Base-by-base conservation (phyloP, 2,113 vertebrate species). In the Brachypteracias leptosomus region DNA sequence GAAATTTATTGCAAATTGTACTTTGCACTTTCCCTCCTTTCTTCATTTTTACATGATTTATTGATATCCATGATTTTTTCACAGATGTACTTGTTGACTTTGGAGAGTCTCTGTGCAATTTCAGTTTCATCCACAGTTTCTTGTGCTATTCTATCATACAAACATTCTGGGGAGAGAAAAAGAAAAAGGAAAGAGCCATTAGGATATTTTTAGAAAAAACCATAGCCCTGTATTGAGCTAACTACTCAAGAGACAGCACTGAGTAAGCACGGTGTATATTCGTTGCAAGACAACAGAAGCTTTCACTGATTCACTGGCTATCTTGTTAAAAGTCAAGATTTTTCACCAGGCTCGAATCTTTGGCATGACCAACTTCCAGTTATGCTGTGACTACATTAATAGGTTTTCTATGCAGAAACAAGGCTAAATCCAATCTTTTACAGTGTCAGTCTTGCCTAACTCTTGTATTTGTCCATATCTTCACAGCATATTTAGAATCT, bases 61-160 rank as follows among this genome's bases (percentile, higher is more conserved):
- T 99, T 99, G 98, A 99, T 99, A 98, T 99, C 99, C 99, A 99
- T 99, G 95, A 99, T 99, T 98, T 99, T 99, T 98, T 99, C 99
- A 98, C 99, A 99, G 98, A 99, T 99, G 98, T 99, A 99, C 97
- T 99, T 99, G 99, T 99, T 99, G 98, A 99, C 99, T 99, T 99
- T 99, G 98, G 99, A 99, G 98, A 99, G 98, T 98, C 99, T 98
- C 98, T 99, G 99, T 95, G 99, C 99, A 97, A 99, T 99, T 98
- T 99, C 99, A 55, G 99, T 99, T 97, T 99, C 99, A 97, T 99
- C 99, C 94, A 99, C 99, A 55, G 99, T 99, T 98, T 99, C 99
- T 98, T 99, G 99, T 98, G 99, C 99, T 98, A 99, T 99, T 97
- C 99, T 98, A 98, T 99, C 99, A 94, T 99, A 99, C 96, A 99